These are phyloP conservation scores for Syngnathus typhle DNA, from an alignment of 2,113 vertebrate species.

Conservation along the genomic window DNA sequence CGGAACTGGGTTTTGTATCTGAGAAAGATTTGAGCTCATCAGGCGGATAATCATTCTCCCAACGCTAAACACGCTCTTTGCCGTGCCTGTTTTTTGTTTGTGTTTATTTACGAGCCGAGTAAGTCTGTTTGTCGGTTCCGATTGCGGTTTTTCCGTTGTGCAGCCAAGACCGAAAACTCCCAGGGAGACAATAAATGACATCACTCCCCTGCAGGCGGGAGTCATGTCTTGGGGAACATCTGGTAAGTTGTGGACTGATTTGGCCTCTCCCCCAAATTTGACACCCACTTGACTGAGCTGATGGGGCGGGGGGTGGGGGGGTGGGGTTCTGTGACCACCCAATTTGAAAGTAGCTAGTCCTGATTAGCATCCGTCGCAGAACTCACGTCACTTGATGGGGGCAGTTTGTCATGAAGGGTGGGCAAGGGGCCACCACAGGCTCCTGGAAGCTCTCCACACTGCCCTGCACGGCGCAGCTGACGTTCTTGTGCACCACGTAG, in stretches of 20 bases:
- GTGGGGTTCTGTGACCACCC: too few species aligned
- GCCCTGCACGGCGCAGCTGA: slow-evolving; percentile 89
- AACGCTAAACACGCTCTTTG: not conserved
- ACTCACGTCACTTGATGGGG: slow-evolving; percentile 71
- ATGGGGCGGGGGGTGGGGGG: too few species aligned
- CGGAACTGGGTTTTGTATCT: slow-evolving; percentile 84
- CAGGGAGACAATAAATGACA: slow-evolving; percentile 52
- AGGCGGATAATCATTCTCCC: not conserved
- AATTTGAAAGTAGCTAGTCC: not conserved
- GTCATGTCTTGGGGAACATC: slow-evolving; percentile 53
- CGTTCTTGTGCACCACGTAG: slow-evolving; percentile 88
- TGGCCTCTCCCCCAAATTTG: slow-evolving; percentile 22
- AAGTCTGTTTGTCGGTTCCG: too few species aligned
- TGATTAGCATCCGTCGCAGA: not conserved
- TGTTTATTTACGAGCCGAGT: not conserved
- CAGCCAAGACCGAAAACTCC: slow-evolving; percentile 38
- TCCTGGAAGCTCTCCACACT: slow-evolving; percentile 83
- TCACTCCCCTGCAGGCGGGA: slow-evolving; percentile 51
- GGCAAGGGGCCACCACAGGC: slow-evolving; percentile 80
- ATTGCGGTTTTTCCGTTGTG: slow-evolving; percentile 5
- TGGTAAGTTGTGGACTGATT: slow-evolving; percentile 46
- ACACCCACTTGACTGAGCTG: not conserved
- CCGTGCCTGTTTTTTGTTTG: not conserved
- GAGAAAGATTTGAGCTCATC: slow-evolving; percentile 5
- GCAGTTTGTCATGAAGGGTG: slow-evolving; percentile 81